Evolutionary conservation across 2,888 invertebrate species (phyloP), one percentile per base, ranked within the genome.

Genomic region (Trileptium ribeirensis): DNA sequence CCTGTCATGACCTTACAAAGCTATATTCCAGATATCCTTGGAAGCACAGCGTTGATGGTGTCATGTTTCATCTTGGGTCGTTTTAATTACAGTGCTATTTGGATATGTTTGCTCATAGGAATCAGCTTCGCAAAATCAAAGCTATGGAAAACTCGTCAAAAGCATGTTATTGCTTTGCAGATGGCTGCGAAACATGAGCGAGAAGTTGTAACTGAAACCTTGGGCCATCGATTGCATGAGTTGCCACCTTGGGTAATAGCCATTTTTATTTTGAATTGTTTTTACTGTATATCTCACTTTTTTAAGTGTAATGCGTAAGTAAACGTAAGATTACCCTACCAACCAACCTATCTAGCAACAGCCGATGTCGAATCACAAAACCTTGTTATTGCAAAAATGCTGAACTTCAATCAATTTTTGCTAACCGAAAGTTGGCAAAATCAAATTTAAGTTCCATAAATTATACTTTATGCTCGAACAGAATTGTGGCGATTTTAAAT

Each of bases 161-260:
- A 84, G 75, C 83, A 83, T 67, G 40, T 85, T 34, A 67, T 86
- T 51, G 81, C 85, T 0, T 79, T 86, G 24, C 84, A 85, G 67
- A 83, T 83, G 31, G 84, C 85, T 8, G 83, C 85, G 15, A 77
- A 80, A 3, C 81, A 83, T 15, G 88, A 89, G 80, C 84, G 87
- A n/a, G 87, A 87, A 81, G 86, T 86, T 0, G 84, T 88, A 24
- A 80, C 86, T 80, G 82, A 51, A 51, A 51, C 51, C 8, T 24
- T 51, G 24, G 51, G 24, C 24, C 87, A 86, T 8, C 86, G 85
- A 79, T 81, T 86, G 36, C 84, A 86, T 81, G 88, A 88, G 75
- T 84, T 89, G 33, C 88, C 88, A n/a, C 86, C 87, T 19, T 88
- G 88, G 88, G 86, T 88, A 34, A 51, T 8, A n/a, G n/a, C n/a